Conservation (phyloP, 2,113 vertebrate species). For the Psittacara wagleri region DNA sequence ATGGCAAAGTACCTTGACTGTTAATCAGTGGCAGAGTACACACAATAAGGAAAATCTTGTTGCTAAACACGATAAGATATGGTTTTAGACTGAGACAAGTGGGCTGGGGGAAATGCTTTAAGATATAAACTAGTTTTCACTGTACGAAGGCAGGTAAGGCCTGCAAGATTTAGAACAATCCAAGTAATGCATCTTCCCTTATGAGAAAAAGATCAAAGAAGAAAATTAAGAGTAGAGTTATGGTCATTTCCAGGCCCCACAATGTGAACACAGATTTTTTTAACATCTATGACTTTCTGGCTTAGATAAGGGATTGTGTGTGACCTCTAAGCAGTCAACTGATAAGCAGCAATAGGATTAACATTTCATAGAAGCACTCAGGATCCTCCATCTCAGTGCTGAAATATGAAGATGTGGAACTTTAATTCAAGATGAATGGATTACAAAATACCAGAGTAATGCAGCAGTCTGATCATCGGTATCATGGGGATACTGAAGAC, state of each 20-base stretch:
- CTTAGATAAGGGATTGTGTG: not conserved
- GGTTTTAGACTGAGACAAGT: not conserved
- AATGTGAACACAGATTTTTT: not conserved
- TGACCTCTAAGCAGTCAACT: not conserved
- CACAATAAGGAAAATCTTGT: not conserved
- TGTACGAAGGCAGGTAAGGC: not conserved
- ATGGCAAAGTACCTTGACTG: not conserved
- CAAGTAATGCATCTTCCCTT: not conserved
- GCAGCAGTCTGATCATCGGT: no score
- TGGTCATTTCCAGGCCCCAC: not conserved
- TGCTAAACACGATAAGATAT: not conserved
- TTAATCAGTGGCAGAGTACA: not conserved
- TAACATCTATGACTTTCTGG: not conserved
- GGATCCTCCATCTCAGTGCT: not conserved
- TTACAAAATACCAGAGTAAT: not conserved
- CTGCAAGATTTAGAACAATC: not conserved
- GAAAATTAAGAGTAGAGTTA: not conserved
- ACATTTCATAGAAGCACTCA: not conserved
- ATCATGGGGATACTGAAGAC: not conserved
- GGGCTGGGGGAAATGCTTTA: not conserved
- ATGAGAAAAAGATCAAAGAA: not conserved
- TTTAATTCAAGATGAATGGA: not conserved
- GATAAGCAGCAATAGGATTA: not conserved
- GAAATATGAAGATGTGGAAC: not conserved
- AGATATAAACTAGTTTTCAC: not conserved